A percentile compares a stretch with the other conserved stretches of the same genome.
Evolutionary conservation across 2,113 vertebrate genomes (phyloP).

Genomic region (cat (Felis catus)): F.catus_Fca126_mat1.0 CM031416.1:19036501-19037000

Average conservation of each 20-base stretch:
- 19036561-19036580: neutral
- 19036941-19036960: neutral
- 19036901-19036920: neutral
- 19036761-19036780: neutral
- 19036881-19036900: neutral
- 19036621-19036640: neutral
- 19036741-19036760: neutral
- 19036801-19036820: neutral
- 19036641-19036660: too few relatives aligned
- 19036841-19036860: neutral
- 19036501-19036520: neutral
- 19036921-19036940: neutral
- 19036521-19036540: neutral
- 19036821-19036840: fast-evolving
- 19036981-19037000: neutral
- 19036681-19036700: neutral
- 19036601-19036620: neutral
- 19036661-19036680: neutral
- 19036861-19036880: neutral
- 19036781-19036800: neutral
- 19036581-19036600: neutral
- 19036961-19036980: neutral
- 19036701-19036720: neutral
- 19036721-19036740: neutral
- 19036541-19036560: neutral